Base-by-base conservation (phyloP, 2,888 invertebrate genomes). In the Aethes cnicana region DNA sequence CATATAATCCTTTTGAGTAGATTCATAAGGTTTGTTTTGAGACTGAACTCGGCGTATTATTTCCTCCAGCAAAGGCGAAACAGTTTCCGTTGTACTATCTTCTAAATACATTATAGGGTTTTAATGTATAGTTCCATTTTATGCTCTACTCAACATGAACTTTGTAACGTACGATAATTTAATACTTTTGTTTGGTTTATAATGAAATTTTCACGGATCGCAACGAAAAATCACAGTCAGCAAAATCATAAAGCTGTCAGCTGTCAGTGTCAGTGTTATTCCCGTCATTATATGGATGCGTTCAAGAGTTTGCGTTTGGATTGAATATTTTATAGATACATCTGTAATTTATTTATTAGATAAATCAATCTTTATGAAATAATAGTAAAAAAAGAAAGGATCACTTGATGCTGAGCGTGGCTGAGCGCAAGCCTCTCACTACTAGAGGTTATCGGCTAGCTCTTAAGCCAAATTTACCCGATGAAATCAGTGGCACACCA, bases 1-100 rank as follows among this genome's bases (percentile, higher is more conserved):
- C 47, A 90, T 68, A 56, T 82, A 66, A 57, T 89, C 85, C 59
- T 79, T 81, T 65, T 84, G 83, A 12, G 69, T 55, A 7, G 73
- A 67, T 56, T 85, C 83, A 43, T 57, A 57, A 14, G 65, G 58
- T 56, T 66, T 72, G 53, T 61, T 70, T 52, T 74, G 65, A 4
- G 61, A 49, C 30, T 72, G 49, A 39, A 81, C 57, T 54, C 61
- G 69, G 56, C 66, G 64, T 20, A 82, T 61, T 36, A 82, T 68
- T 48, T 73, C 65, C 49, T 82, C 64, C 28, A 86, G 64, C 48
- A 78, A 30, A 16, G 64, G 63, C 5, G 83, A 67, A 55, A 84
- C 58, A 47, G 62, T 69, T 52, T 82, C 78, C 20, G 74, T 76
- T 18, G 77, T 78, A 60, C 83, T 81, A 52, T 86, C 85, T 68